Base-by-base conservation (phyloP, 2,888 invertebrate species). In the Polia nebulosa region DNA sequence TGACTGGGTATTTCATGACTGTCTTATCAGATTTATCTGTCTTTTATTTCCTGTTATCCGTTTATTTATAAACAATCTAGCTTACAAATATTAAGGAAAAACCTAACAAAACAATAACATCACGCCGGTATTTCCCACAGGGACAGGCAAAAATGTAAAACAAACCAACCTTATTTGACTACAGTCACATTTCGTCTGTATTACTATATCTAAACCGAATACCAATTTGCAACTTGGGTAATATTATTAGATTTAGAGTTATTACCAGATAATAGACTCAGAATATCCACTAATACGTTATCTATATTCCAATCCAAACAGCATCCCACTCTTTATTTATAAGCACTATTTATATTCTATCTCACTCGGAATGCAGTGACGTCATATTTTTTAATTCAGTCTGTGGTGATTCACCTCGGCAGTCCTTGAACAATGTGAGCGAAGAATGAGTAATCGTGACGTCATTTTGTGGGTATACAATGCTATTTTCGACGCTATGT, bases 341-440 rank as follows among this genome's bases (percentile, higher is more conserved):
- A 39, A 27, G 15, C 27, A 44, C 34, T 39, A 39, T 45, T 36
- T 63, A 45, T 22, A 62, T n/a, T 20, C 25, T 53, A 53, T 22
- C 66, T 52, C 65, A 56, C 2, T 41, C 47, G 27, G 32, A 56
- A 41, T 27, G 47, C 34, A 1, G 11, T 44, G 29, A 34, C 36
- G 55, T 17, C 55, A 55, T 67, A 17, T 67, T 49, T 65, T 66
- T 67, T 25, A 8, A 32, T 20, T 9, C 25, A 17, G 0, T 41
- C 8, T 5, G 47, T 20, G 11, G 25, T 55, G 47, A 68, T 4
- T 66, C 55, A 55, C 47, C 13, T 44, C 27, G 15, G 3, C 29
- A 22, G 44, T 65, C 44, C 52, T 66, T 52, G 44, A 52, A 66
- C 67, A 41, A 13, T 13, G 66, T 29, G 17, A 32, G 27, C 65